A percentile compares a stretch with the other conserved stretches of the same genome.
phyloP scores from a whole-genome alignment of 2,888 invertebrate genomes.

The Liodrosophila aerea region DNA sequence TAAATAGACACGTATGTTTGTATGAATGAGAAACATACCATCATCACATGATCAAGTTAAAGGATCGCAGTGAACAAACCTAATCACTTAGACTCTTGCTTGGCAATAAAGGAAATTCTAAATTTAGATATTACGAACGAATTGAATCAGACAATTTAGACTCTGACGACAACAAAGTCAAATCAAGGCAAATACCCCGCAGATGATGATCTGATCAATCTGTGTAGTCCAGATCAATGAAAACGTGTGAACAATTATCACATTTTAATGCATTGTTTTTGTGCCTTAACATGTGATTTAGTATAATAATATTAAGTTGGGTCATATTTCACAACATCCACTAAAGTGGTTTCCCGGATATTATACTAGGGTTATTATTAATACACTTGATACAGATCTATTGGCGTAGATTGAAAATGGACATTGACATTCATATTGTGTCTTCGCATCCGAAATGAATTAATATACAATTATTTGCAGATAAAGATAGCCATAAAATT shows the following conservation, averaged over 20 bases:
- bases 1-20: constrained; percentile 18
- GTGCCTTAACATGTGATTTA: constrained; percentile 19
- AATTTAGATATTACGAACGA: not conserved
- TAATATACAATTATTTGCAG: constrained; percentile 60
- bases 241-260: constrained; percentile 52
- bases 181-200: constrained; percentile 17
- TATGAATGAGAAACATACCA: constrained; percentile 17
- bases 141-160: not conserved
- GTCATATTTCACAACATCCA: not conserved
- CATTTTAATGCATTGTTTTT: constrained; percentile 32
- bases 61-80: constrained; percentile 12
- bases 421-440: too few relatives aligned
- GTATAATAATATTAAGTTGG: constrained; percentile 16
- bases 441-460: constrained; percentile 52
- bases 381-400: not conserved
- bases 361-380: not conserved
- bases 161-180: constrained; percentile 1
- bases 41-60: constrained; percentile 18
- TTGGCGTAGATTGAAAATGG: constrained; percentile 2
- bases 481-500: constrained; percentile 51
- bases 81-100: constrained; percentile 5
- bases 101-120: too few relatives aligned
- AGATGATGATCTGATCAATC: constrained; percentile 7
- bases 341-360: constrained; percentile 1
- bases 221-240: constrained; percentile 2